Percentiles rank a stretch among this genome's conserved stretches.
These are phyloP conservation scores for Clunio marinus DNA, from an alignment of 2,888 invertebrate genomes.

Conservation along the genomic window DNA sequence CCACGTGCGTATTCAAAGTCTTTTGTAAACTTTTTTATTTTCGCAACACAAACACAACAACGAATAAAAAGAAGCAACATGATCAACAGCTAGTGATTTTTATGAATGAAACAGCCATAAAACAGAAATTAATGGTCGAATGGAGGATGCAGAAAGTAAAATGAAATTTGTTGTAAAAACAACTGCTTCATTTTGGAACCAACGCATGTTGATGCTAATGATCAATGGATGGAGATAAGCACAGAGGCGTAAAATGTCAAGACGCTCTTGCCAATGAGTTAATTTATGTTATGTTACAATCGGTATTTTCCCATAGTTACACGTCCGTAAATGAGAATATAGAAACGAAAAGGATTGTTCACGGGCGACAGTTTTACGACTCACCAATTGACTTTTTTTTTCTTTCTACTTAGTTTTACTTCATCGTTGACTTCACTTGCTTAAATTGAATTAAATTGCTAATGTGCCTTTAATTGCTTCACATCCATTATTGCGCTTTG, in stretches of 20 bases:
- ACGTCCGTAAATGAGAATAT: not conserved
- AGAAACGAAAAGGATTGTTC: not conserved
- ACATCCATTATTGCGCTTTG: constrained; percentile 19
- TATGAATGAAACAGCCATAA: constrained; percentile 36
- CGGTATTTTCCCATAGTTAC: not conserved
- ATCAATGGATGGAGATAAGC: constrained; percentile 22
- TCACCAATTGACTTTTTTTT: not conserved
- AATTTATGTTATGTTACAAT: constrained; percentile 34
- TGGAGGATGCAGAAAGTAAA: constrained; percentile 23
- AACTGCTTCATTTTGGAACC: not conserved
- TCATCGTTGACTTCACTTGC: not conserved
- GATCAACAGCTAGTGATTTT: not conserved
- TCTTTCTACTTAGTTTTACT: not conserved
- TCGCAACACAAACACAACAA: not conserved
- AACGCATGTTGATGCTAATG: constrained; percentile 13
- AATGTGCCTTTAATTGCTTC: constrained; percentile 35
- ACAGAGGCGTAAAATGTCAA: constrained; percentile 32
- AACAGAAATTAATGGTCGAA: constrained; percentile 31
- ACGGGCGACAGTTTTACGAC: not conserved
- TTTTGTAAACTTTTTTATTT: not conserved
- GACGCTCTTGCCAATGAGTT: constrained; percentile 1
- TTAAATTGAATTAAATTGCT: constrained; percentile 38
- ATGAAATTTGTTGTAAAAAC: constrained; percentile 10
- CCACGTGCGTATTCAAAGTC: constrained; percentile 16
- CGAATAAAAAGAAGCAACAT: not conserved